Conservation (phyloP, 2,888 invertebrate species). For the Oxyscelio sp. region DNA sequence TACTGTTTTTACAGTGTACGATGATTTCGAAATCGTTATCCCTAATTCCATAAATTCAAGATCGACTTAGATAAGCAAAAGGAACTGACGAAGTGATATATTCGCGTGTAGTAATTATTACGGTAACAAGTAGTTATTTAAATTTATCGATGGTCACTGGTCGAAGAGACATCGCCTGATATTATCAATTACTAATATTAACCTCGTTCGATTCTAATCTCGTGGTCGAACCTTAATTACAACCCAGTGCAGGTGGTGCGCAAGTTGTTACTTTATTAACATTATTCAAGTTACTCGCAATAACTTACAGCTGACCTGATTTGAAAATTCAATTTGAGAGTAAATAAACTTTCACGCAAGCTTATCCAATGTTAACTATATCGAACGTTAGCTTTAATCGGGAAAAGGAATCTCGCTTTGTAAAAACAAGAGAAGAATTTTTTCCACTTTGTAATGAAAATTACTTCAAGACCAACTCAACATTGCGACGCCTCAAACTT, state of each 20-base stretch:
- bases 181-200: slow-evolving; percentile 65
- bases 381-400: too few relatives aligned
- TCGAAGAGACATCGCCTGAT: slow-evolving; percentile 42
- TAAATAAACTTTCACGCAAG: slow-evolving; percentile 14
- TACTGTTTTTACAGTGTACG: too few relatives aligned
- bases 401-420: too few relatives aligned
- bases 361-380: too few relatives aligned
- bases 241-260: slow-evolving; percentile 40
- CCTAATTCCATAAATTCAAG: slow-evolving; percentile 41
- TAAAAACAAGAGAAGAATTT: too few relatives aligned
- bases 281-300: slow-evolving; percentile 30
- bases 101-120: slow-evolving; percentile 51
- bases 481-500: too few relatives aligned
- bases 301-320: slow-evolving; percentile 34
- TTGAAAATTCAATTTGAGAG: background rate
- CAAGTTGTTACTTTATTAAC: slow-evolving; percentile 42
- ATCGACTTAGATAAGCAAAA: slow-evolving; percentile 28
- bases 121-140: slow-evolving; percentile 46
- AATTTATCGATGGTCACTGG: slow-evolving; percentile 47
- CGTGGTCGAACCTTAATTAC: slow-evolving; percentile 50
- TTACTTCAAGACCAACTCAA: too few relatives aligned
- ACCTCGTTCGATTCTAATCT: slow-evolving; percentile 61
- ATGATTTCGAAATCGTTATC: slow-evolving; percentile 36
- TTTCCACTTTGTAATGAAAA: too few relatives aligned
- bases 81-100: slow-evolving; percentile 29